Base-by-base conservation (phyloP, 2,888 invertebrate species). In the Rugalucina vietnamica region DNA sequence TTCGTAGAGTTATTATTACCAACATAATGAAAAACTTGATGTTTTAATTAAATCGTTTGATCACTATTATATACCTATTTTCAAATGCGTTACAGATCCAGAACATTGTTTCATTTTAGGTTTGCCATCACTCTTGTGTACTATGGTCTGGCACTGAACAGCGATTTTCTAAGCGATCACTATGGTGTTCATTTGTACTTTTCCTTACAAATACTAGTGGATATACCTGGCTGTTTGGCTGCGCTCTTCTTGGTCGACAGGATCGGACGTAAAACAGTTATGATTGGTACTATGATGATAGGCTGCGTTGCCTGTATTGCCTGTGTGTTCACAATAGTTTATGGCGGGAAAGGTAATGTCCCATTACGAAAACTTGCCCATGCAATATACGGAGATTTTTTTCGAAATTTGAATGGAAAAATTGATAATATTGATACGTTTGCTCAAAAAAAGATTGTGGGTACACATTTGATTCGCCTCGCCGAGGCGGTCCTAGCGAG, bases 251-350 rank as follows among this genome's bases (percentile, higher is more conserved):
- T 91, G 21, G 57, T 92, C n/a, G 90, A 92, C 78, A 76, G 82
- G 54, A 69, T 88, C 12, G 92, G 92, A 10, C 80, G 92, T 29
- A 85, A 87, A 29, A 37, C 76, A n/a, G 85, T 90, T 1, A 80
- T 90, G 36, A 81, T 88, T 36, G 70, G 79, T 2, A 85, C 89
- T 54, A 89, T 91, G 90, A 79, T 86, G 10, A 29, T 90, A 0
- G 91, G 91, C 0, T 91, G 91, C 8, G 39, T 90, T 18, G 89
- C 91, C 0, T 92, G 91, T 70, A 96, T 98, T 70, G 93, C 96
- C 57, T 85, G 85, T 1, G 76, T 82, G 24, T 84, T 88, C 60
- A 72, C 83, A 0, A 79, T 76, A 0, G 37, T 73, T n/a, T 83
- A 79, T 49, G 57, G 79, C 32, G 76, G 76, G 10, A 21, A 75